Evolutionary conservation across 1,140 invertebrate genomes (phyloP).

Genomic region (Aphelenchoides fujianensis): DNA sequence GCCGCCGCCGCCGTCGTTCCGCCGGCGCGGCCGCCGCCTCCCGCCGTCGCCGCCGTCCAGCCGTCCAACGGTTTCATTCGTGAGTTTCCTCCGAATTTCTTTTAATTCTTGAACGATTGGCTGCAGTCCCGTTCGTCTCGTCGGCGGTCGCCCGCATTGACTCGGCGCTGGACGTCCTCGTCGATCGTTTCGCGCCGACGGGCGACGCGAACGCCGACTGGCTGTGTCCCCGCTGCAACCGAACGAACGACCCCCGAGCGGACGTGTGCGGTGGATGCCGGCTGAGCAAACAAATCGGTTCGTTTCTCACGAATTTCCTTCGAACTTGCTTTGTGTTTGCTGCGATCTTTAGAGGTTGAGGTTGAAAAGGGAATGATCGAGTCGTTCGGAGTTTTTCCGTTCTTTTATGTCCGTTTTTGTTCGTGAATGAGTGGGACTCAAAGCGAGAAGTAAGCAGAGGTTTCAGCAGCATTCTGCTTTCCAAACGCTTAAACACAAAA

Average conservation of each 20-base stretch:
- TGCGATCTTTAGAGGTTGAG: too few relatives aligned
- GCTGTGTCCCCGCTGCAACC: slow-evolving; percentile 31
- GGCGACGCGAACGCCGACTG: slow-evolving; percentile 9
- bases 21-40: background rate
- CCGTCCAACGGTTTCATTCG: slow-evolving; percentile 23
- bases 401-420: too few relatives aligned
- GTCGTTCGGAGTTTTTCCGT: too few relatives aligned
- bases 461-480: too few relatives aligned
- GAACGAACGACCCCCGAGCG: slow-evolving; percentile 3
- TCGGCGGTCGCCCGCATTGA: slow-evolving; percentile 22
- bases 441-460: too few relatives aligned
- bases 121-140: background rate
- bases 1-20: slow-evolving; percentile 11
- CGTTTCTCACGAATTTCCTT: too few relatives aligned
- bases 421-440: too few relatives aligned
- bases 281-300: slow-evolving; percentile 14
- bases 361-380: too few relatives aligned
- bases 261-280: slow-evolving; percentile 5
- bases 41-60: too few relatives aligned
- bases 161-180: slow-evolving; percentile 32
- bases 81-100: slow-evolving; percentile 21
- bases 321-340: too few relatives aligned
- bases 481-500: too few relatives aligned
- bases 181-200: background rate
- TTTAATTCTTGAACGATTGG: slow-evolving; percentile 7